A percentile compares a stretch with the other conserved stretches of the same genome.
These are phyloP conservation scores for Yponomeuta sedellus DNA, from an alignment of 2,888 invertebrate genomes.

Conservation along the genomic window DNA sequence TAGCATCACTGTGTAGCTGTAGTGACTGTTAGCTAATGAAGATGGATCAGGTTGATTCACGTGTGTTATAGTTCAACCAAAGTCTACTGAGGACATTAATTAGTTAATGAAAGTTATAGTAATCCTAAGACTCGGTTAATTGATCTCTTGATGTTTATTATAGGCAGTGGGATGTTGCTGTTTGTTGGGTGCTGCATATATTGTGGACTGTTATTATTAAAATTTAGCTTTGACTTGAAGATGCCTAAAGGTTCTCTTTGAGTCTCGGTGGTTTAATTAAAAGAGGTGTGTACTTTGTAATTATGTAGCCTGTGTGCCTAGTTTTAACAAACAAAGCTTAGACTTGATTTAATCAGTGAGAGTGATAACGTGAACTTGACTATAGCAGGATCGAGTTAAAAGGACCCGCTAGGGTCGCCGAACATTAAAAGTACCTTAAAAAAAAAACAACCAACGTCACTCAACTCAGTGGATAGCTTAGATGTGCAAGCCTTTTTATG, in stretches of 20 bases:
- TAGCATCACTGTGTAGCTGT: conserved; percentile 5
- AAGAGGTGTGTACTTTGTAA: not conserved
- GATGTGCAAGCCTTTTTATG: too few relatives aligned
- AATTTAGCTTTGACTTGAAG: not conserved
- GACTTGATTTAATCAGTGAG: not conserved
- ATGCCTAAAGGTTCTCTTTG: not conserved
- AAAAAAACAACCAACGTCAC: too few relatives aligned
- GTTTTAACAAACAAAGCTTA: not conserved
- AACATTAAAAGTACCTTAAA: too few relatives aligned
- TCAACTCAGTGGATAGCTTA: too few relatives aligned
- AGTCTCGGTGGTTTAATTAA: not conserved
- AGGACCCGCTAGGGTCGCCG: too few relatives aligned
- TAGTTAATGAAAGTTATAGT: not conserved
- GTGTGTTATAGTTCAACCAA: not conserved
- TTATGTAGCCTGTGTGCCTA: not conserved
- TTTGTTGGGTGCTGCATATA: not conserved
- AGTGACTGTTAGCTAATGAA: conserved; percentile 1
- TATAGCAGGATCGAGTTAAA: not conserved
- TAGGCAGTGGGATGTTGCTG: not conserved
- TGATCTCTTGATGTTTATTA: not conserved
- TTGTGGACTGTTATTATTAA: not conserved
- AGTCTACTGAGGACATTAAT: not conserved
- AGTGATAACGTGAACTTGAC: not conserved
- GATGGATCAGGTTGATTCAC: conserved; percentile 8
- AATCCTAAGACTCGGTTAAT: conserved; percentile 5